Percentiles rank a stretch among this genome's conserved stretches.
Conservation (phyloP, 2,888 invertebrate species). For the Melipona bicolor region DNA sequence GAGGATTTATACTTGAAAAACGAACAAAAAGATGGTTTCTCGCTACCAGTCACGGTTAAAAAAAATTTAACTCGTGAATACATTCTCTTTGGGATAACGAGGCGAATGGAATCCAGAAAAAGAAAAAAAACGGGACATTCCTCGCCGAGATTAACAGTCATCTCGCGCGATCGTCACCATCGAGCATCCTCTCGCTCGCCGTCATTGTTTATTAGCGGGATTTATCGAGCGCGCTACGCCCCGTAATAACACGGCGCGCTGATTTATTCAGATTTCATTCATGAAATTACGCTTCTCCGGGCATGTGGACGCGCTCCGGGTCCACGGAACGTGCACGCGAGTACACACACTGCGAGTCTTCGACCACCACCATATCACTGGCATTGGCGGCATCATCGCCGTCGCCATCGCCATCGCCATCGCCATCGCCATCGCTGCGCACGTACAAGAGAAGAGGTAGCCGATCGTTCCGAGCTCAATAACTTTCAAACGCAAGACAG, state of each 20-base stretch:
- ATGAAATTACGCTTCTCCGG: constrained; percentile 68
- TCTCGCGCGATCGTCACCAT: constrained; percentile 7
- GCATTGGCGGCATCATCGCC: background rate
- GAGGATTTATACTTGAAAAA: background rate
- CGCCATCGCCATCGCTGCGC: constrained; percentile 11
- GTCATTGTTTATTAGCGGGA: constrained; percentile 72
- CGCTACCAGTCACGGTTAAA: background rate
- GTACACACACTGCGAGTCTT: background rate
- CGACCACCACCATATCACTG: background rate
- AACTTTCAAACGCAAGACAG: constrained; percentile 78
- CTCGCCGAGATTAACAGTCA: background rate
- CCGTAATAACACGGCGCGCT: constrained; percentile 70
- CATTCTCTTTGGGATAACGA: background rate
- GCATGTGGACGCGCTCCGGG: constrained; percentile 20
- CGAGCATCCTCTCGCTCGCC: background rate
- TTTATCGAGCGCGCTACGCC: constrained; percentile 65
- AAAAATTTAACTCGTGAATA: background rate
- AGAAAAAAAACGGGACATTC: background rate
- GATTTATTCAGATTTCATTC: constrained; percentile 77
- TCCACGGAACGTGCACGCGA: background rate
- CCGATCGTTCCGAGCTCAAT: constrained; percentile 69
- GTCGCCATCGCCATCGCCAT: constrained; percentile 5
- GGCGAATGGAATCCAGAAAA: background rate
- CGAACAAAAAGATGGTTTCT: background rate
- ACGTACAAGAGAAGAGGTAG: constrained; percentile 34